Evolutionary conservation across 2,888 invertebrate species (phyloP).

Genomic region (Pyralis farinalis): DNA sequence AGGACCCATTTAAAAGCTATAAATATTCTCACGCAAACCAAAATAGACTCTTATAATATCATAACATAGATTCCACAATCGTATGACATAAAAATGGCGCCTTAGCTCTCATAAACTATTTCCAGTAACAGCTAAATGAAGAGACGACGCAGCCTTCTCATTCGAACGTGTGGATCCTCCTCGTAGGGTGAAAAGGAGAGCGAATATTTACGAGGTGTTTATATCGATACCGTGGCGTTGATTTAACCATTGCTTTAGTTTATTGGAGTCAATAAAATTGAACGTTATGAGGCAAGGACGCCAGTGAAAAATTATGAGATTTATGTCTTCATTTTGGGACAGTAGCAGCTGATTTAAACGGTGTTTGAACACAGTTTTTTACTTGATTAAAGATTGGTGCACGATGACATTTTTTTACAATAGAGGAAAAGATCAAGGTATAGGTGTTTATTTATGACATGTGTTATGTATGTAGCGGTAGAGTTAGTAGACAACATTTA

Average conservation of each 20-base stretch:
- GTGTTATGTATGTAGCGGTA: too few species aligned
- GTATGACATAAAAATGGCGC: slow-evolving; percentile 23
- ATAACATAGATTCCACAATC: slow-evolving; percentile 37
- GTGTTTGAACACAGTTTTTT: slow-evolving; percentile 22
- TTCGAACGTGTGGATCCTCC: slow-evolving; percentile 24
- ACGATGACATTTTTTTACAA: background rate
- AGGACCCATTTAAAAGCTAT: slow-evolving; percentile 78
- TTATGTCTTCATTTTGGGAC: slow-evolving; percentile 69
- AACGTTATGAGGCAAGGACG: slow-evolving; percentile 81
- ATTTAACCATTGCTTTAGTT: slow-evolving; percentile 79
- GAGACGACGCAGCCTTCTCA: slow-evolving; percentile 43
- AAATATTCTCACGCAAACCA: slow-evolving; percentile 38
- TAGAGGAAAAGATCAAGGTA: too few species aligned
- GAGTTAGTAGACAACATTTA: too few species aligned
- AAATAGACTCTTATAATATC: slow-evolving; percentile 26
- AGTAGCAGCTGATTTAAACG: slow-evolving; percentile 29
- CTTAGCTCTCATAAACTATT: slow-evolving; percentile 76
- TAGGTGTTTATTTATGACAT: too few species aligned
- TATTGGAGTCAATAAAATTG: slow-evolving; percentile 80
- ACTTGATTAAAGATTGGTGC: slow-evolving; percentile 4
- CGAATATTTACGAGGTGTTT: slow-evolving; percentile 73
- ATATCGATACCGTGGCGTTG: slow-evolving; percentile 76
- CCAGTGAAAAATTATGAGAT: slow-evolving; percentile 69
- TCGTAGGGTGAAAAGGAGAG: slow-evolving; percentile 39
- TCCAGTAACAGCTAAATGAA: slow-evolving; percentile 70